Percentiles rank a stretch among this genome's conserved stretches.
Conservation (phyloP, 2,888 invertebrate species). For the Pristionchus fissidentatus region DNA sequence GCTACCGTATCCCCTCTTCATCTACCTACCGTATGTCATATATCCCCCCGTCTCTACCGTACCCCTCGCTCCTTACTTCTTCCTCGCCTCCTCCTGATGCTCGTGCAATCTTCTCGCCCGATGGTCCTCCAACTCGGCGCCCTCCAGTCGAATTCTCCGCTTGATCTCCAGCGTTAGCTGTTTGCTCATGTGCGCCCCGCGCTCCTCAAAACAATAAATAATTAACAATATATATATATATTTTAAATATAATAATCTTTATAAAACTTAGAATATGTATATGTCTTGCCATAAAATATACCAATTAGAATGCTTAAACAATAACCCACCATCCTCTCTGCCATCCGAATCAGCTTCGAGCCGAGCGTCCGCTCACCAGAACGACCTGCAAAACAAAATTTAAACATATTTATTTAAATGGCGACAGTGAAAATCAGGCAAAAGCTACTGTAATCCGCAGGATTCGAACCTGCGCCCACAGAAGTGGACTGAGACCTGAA, state of each 20-base stretch:
- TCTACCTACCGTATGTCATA: not conserved
- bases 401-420: not conserved
- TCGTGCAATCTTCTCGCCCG: conserved; percentile 77
- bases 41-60: too few relatives aligned
- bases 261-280: too few relatives aligned
- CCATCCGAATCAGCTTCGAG: conserved; percentile 77
- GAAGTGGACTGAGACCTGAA: not conserved
- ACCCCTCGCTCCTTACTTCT: conserved; percentile 45
- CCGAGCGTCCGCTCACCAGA: conserved; percentile 82
- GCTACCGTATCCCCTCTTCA: not conserved
- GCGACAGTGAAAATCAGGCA: not conserved
- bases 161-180: conserved; percentile 62
- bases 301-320: not conserved
- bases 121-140: conserved; percentile 80
- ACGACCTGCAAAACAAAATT: conserved; percentile 67
- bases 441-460: not conserved
- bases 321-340: conserved; percentile 50
- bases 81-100: conserved; percentile 76
- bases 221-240: not conserved
- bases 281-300: too few relatives aligned
- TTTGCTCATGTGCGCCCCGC: conserved; percentile 12
- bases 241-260: too few relatives aligned
- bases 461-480: too few relatives aligned
- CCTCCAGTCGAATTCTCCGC: conserved; percentile 79
- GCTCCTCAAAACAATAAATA: conserved; percentile 30